Evolutionary conservation across 2,113 vertebrate species (phyloP).

Genomic region (Corvus hawaiiensis): DNA sequence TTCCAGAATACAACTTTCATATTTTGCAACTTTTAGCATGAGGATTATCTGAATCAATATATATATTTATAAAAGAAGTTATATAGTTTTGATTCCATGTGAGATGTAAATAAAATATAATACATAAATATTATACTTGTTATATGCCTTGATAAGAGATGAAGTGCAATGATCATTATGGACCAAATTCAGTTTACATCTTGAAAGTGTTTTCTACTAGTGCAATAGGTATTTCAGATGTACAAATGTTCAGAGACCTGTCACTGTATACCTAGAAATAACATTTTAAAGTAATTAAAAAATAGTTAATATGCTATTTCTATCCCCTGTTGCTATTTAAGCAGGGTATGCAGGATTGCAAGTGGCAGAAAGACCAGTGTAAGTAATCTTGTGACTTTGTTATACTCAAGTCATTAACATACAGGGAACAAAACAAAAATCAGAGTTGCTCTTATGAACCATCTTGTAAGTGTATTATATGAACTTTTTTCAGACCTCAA

Average conservation of each 20-base stretch:
- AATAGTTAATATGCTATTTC: not conserved
- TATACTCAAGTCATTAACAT: not conserved
- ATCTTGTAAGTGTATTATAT: not conserved
- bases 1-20: not conserved
- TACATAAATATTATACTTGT: not conserved
- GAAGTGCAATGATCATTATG: not conserved
- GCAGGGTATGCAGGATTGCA: not conserved
- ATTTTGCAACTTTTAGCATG: not conserved
- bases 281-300: not conserved
- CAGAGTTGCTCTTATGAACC: not conserved
- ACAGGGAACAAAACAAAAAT: not conserved
- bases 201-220: not conserved
- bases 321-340: not conserved
- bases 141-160: not conserved
- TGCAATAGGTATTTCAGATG: not conserved
- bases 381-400: not conserved
- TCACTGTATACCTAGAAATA: not conserved
- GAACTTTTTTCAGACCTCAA: not conserved
- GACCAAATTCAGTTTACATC: not conserved
- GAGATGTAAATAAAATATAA: not conserved
- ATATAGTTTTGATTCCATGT: not conserved
- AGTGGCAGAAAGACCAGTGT: not conserved
- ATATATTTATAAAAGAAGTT: not conserved
- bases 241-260: not conserved
- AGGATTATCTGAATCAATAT: not conserved